Evolutionary conservation across 2,888 invertebrate species (phyloP).

Genomic region (Reticulitermes lucifugus): DNA sequence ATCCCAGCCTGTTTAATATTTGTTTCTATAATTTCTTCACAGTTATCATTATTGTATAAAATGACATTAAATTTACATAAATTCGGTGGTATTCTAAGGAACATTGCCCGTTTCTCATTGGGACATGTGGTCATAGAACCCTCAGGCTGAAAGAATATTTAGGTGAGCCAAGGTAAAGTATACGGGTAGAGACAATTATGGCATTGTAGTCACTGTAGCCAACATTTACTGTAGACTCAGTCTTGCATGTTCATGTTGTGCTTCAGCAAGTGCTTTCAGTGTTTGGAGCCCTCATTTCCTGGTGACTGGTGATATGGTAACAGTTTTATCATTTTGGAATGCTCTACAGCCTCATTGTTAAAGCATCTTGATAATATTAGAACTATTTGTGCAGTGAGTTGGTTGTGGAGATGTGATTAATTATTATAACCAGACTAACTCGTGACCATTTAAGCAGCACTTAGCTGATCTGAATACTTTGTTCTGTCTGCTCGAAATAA

Average conservation of each 20-base stretch:
- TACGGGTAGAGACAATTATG: too few species aligned
- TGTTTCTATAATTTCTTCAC: too few species aligned
- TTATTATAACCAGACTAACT: neutral
- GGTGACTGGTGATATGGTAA: constrained; percentile 36
- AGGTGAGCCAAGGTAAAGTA: too few species aligned
- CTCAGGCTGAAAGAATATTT: too few species aligned
- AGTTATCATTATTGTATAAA: too few species aligned
- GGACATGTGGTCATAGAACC: too few species aligned
- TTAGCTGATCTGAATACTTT: neutral
- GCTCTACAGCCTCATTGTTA: constrained; percentile 7
- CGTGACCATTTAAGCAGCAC: neutral
- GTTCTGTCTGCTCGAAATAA: too few species aligned
- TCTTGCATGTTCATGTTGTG: neutral
- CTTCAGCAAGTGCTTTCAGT: constrained; percentile 36
- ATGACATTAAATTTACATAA: too few species aligned
- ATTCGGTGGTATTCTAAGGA: too few species aligned
- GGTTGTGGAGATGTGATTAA: neutral
- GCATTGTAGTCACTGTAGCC: too few species aligned
- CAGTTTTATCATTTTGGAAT: constrained; percentile 20
- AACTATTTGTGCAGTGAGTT: neutral
- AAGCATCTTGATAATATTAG: constrained; percentile 28
- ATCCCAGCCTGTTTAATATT: too few species aligned
- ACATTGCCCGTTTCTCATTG: too few species aligned
- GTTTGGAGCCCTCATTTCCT: constrained; percentile 18
- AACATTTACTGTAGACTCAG: neutral